These are phyloP conservation scores for Gerris lacustris DNA, from an alignment of 2,888 invertebrate species.

Conservation along the genomic window DNA sequence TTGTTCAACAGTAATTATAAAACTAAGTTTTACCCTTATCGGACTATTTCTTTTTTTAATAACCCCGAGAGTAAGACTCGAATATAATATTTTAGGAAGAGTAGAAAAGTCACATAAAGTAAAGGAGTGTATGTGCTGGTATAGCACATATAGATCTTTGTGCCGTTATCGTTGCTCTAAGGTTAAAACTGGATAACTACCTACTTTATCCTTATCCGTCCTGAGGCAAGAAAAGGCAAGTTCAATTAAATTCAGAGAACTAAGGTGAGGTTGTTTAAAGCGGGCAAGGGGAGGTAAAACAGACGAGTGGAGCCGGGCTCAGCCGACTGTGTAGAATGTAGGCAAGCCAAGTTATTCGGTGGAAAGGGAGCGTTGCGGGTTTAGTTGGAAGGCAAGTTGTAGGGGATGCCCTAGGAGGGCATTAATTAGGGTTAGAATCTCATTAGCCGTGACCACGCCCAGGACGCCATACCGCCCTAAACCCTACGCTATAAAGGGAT, in stretches of 20 bases:
- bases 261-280: conserved; percentile 1
- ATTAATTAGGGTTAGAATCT: conserved; percentile 5
- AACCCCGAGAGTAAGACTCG: too few relatives aligned
- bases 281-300: not conserved
- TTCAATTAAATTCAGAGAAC: conserved; percentile 5
- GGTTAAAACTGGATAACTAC: too few relatives aligned
- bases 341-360: not conserved
- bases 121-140: too few relatives aligned
- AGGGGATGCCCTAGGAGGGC: not conserved
- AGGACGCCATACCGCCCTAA: conserved; percentile 3
- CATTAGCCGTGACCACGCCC: conserved; percentile 5
- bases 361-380: conserved; percentile 3
- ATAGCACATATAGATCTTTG: too few relatives aligned
- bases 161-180: too few relatives aligned
- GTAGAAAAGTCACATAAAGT: too few relatives aligned
- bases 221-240: not conserved
- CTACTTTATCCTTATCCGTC: not conserved
- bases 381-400: not conserved
- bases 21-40: too few relatives aligned
- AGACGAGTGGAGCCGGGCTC: not conserved
- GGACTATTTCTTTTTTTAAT: too few relatives aligned
- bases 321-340: conserved; percentile 1
- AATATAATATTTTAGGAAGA: too few relatives aligned
- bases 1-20: too few relatives aligned
- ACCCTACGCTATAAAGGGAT: not conserved